Evolutionary conservation across 2,113 vertebrate genomes (phyloP), one percentile per base, ranked within the genome.

Genomic region (Telmatochromis brachygnathus): DNA sequence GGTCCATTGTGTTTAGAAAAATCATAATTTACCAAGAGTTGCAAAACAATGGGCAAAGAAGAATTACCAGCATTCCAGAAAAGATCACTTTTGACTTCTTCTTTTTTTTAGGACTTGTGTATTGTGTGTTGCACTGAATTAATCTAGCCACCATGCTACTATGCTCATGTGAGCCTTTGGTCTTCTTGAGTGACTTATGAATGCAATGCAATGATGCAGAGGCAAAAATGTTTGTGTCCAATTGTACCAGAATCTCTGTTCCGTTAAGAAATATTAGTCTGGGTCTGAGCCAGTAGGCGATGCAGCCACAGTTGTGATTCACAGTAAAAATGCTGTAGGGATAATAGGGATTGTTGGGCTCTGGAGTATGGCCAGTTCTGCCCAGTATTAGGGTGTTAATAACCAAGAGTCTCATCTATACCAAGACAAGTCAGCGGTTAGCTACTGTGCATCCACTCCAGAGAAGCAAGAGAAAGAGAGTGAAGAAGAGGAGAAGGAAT

Each of bases 341-440:
- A 85, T 84, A 89, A 91, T 90, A 73, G 86, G 83, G 51, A 91
- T 65, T 89, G 88, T 88, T 86, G 60, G 68, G 70, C 92, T 70
- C 55, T 94, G 92, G 91, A 94, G 51, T 53, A 58, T 15, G 60
- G 90, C 93, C 95, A 94, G 62, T 37, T 70, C 54, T 84, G 58
- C 82, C 90, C 81, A 77, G 85, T 85, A 81, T 75, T 81, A 82
- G 82, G 73, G 79, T 85, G 89, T 89, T 94, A 93, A 94, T 93
- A 93, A 92, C 82, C 82, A 75, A 56, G 80, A 85, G 77, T 85
- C 73, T 60, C 19, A 37, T 91, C 92, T 90, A 90, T 90, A 95
- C 88, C 84, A 86, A 60, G 53, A 70, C 84, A 79, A 90, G 80
- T 92, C 84, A 75, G 81, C 21, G 70, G 53, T 49, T 33, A 79